Percentiles rank a stretch among this genome's conserved stretches.
phyloP scores from a whole-genome alignment of 2,797 vertebrate genomes.

The Sandelia bainsii region DNA sequence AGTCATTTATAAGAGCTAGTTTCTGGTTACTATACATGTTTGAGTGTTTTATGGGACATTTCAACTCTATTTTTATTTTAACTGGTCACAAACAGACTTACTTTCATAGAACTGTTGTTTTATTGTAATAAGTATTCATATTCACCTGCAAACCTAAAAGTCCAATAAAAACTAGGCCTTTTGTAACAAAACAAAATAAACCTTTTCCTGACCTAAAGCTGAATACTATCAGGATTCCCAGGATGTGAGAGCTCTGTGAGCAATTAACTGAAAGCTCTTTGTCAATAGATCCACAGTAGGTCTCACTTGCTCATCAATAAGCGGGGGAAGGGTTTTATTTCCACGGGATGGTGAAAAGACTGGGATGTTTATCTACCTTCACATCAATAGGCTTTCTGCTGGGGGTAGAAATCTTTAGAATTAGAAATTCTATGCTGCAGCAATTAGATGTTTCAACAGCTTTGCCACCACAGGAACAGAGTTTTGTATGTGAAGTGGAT shows the following conservation, averaged over 20 bases:
- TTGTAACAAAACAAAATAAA: slow-evolving; percentile 63
- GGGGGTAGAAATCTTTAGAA: slow-evolving; percentile 55
- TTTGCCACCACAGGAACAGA: slow-evolving; percentile 29
- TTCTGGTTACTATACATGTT: not conserved
- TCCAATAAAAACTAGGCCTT: slow-evolving; percentile 34
- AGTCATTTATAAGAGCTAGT: slow-evolving; percentile 43
- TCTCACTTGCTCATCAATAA: slow-evolving; percentile 82
- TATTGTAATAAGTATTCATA: not conserved
- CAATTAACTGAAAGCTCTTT: slow-evolving; percentile 83
- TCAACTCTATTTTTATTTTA: not conserved
- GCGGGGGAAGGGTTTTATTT: slow-evolving; percentile 82
- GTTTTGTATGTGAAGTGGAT: slow-evolving; percentile 31
- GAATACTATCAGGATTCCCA: slow-evolving; percentile 75
- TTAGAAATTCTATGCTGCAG: slow-evolving; percentile 62
- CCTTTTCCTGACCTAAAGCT: slow-evolving; percentile 70
- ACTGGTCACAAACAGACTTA: not conserved
- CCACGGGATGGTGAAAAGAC: slow-evolving; percentile 78
- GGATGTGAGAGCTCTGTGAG: slow-evolving; percentile 79
- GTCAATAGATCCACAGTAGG: slow-evolving; percentile 82
- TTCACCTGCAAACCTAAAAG: not conserved
- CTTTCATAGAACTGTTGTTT: not conserved
- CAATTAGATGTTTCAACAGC: slow-evolving; percentile 60
- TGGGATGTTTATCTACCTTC: slow-evolving; percentile 81
- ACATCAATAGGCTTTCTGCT: slow-evolving; percentile 66
- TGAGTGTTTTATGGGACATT: slow-evolving; percentile 6